A percentile compares a stretch with the other conserved stretches of the same genome.
Evolutionary conservation across 2,113 vertebrate species (phyloP).

Genomic region (Origma solitaria): DNA sequence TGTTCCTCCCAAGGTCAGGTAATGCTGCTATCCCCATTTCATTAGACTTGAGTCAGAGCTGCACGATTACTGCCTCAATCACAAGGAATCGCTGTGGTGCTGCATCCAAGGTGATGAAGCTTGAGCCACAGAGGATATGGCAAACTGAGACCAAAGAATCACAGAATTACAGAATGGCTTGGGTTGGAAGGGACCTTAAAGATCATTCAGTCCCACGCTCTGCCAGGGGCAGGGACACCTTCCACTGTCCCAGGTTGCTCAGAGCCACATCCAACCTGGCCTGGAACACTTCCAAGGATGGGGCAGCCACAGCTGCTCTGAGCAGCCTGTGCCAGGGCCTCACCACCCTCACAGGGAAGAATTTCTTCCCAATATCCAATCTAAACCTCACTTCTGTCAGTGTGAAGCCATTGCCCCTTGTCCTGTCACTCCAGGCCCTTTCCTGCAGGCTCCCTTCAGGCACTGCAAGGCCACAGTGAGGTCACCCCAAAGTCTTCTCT

Average conservation of each 20-base stretch:
- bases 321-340: background rate
- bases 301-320: background rate
- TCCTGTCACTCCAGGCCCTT: background rate
- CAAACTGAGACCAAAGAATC: background rate
- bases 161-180: background rate
- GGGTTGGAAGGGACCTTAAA: background rate
- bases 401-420: background rate
- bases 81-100: accelerated
- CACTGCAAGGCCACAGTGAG: background rate
- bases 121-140: background rate
- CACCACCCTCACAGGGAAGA: accelerated
- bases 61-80: background rate
- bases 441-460: background rate
- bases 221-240: background rate
- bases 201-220: accelerated
- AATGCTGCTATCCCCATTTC: background rate
- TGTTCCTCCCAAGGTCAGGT: background rate
- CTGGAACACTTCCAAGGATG: accelerated
- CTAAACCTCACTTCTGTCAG: accelerated
- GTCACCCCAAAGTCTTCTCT: background rate
- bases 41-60: background rate
- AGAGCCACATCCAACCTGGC: accelerated
- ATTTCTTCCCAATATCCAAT: accelerated
- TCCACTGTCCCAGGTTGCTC: accelerated
- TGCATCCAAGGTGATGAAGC: background rate